These are phyloP conservation scores for Mesoligia furuncula DNA, from an alignment of 2,888 invertebrate species.

Conservation along the genomic window DNA sequence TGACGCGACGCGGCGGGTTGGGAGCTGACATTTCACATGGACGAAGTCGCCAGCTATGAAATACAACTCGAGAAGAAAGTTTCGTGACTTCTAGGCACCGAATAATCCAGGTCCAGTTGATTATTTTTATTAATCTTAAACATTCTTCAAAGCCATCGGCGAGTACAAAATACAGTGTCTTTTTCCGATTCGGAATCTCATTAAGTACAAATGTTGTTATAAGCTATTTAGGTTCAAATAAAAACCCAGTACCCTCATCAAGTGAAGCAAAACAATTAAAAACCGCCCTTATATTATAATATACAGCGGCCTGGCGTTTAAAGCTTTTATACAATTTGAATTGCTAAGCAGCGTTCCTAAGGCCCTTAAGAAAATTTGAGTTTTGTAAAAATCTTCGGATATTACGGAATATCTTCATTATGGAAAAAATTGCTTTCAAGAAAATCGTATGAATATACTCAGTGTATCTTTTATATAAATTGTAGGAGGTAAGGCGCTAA, in stretches of 20 bases:
- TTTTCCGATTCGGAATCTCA: constrained; percentile 21
- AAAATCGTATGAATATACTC: constrained; percentile 50
- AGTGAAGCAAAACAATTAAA: constrained; percentile 68
- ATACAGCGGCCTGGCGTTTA: constrained; percentile 61
- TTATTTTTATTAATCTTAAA: neutral
- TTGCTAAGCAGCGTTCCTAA: constrained; percentile 72
- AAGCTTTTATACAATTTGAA: constrained; percentile 73
- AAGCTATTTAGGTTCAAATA: constrained; percentile 34
- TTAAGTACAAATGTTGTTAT: constrained; percentile 23
- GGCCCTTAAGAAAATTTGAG: constrained; percentile 66
- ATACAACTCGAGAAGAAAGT: neutral
- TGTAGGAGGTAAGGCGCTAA: constrained; percentile 6
- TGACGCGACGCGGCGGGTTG: neutral
- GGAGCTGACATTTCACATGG: too few relatives aligned
- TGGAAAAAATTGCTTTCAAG: constrained; percentile 71
- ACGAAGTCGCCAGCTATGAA: neutral
- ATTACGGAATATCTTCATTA: constrained; percentile 72
- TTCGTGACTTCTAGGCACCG: neutral
- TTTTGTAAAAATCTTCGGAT: constrained; percentile 68
- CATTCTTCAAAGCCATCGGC: neutral
- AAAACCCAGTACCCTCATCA: constrained; percentile 41
- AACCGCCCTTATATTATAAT: constrained; percentile 66
- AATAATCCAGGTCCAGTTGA: neutral
- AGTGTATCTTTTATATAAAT: constrained; percentile 43
- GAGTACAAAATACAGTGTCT: neutral